phyloP scores from a whole-genome alignment of 2,113 vertebrate genomes.

The Microcebus jonahi region DNA sequence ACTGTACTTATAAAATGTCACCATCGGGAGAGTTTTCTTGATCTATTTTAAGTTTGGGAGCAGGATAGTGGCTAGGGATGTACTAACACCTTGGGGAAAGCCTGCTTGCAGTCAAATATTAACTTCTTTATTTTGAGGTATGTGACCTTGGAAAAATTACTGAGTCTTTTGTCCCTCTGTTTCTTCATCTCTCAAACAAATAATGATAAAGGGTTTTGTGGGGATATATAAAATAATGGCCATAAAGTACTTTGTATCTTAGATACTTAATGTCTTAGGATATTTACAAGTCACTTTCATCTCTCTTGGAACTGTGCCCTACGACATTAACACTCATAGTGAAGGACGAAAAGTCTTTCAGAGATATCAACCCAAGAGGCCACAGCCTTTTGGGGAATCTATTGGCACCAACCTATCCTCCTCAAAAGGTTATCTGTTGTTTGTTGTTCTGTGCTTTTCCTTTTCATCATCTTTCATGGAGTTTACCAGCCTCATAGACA shows the following conservation, averaged over 20 bases:
- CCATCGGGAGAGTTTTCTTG: not conserved
- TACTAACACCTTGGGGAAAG: not conserved
- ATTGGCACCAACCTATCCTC: not conserved
- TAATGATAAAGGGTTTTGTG: not conserved
- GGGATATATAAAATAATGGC: not conserved
- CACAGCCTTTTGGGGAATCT: not conserved
- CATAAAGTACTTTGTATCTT: not conserved
- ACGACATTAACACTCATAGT: not conserved
- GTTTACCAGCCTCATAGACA: not conserved
- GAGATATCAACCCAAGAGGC: not conserved
- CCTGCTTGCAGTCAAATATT: not conserved
- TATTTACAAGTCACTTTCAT: not conserved
- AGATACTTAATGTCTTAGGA: constrained; percentile 4
- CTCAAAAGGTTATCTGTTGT: not conserved
- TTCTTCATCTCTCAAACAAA: constrained; percentile 12
- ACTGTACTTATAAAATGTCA: not conserved
- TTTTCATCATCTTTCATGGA: not conserved
- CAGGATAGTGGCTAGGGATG: not conserved
- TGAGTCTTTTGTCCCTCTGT: not conserved
- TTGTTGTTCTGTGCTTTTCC: not conserved
- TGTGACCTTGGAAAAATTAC: not conserved
- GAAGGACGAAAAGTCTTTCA: not conserved
- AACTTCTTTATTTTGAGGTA: not conserved
- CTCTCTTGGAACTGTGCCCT: not conserved
- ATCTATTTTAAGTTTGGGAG: not conserved